A percentile compares a stretch with the other conserved stretches of the same genome.
Evolutionary conservation across 1,140 invertebrate species (phyloP).

Genomic region (Ceratitis capitata): DNA sequence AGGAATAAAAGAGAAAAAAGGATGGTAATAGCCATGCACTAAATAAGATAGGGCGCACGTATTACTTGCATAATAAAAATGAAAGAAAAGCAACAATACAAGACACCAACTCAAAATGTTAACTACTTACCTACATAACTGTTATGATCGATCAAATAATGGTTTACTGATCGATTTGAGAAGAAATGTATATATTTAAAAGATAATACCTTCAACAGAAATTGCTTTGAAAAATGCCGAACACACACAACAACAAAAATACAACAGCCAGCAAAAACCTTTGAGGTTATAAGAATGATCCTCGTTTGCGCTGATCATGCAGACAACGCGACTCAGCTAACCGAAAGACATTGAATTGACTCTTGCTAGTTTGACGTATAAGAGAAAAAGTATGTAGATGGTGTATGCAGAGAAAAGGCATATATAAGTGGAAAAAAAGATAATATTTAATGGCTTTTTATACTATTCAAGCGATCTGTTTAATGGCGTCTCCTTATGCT

Average conservation of each 20-base stretch:
- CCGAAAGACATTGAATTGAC: neutral
- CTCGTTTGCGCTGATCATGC: neutral
- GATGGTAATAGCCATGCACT: neutral
- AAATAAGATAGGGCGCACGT: neutral
- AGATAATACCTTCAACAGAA: neutral
- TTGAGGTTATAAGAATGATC: neutral
- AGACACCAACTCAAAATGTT: neutral
- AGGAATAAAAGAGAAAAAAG: neutral
- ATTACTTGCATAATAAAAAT: neutral
- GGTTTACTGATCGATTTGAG: neutral
- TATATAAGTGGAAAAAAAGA: neutral
- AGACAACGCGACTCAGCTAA: neutral
- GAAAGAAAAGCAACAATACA: neutral
- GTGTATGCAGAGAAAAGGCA: neutral
- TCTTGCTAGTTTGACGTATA: neutral
- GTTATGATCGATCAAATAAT: slow-evolving; percentile 20
- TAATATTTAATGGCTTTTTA: slow-evolving; percentile 23
- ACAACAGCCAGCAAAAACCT: neutral
- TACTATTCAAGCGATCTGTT: neutral
- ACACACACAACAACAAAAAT: neutral
- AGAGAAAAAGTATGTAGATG: neutral
- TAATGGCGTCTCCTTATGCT: neutral
- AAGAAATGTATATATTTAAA: neutral
- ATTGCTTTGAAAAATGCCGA: neutral
- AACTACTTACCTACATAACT: neutral